Evolutionary conservation across 2,113 vertebrate species (phyloP), one percentile per base, ranked within the genome.

Genomic region (Hippocampus barbouri): DNA sequence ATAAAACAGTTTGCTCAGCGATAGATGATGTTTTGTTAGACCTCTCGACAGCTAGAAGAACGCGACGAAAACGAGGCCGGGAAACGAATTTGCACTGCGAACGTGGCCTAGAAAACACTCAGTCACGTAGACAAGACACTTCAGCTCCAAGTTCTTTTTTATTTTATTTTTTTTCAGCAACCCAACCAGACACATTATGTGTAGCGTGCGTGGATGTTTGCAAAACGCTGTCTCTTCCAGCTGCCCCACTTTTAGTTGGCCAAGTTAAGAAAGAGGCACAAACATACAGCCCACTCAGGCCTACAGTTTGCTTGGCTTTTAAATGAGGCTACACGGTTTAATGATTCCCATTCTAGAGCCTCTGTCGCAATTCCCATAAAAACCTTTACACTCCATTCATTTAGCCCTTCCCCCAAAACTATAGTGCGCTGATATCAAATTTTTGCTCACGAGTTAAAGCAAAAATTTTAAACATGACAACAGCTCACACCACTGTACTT

Each of bases 81-180:
- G 47, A 76, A 68, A 70, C 8, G 68, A 72, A 87, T 85, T 71
- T 80, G 75, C 76, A 82, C 72, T 72, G 38, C 61, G 59, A 70
- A 75, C 59, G 56, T 80, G 70, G 78, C 77, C 80, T 49, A 68
- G 71, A 81, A 83, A 83, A 79, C 62, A 73, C 72, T 65, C 63
- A 75, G 20, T 61, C 72, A 74, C 74, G 56, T 30, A 30, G 27
- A 60, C 34, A 9, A 81, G 72, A 79, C 66, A 67, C 71, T 75
- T 76, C 59, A 65, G 69, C 80, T 80, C 73, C 74, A 53, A 67
- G 12, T 41, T 79, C 8, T 56, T 9, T 53, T 23, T n/a, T 54
- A n/a, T 41, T 79, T 56, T 9, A 21, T 56, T n/a, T 54, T 23
- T 78, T 83, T 79, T 82, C 69, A 78, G 63, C 30, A 40, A 77